Conservation (phyloP, 2,113 vertebrate genomes). For the Romanogobio albipinnatus region DNA sequence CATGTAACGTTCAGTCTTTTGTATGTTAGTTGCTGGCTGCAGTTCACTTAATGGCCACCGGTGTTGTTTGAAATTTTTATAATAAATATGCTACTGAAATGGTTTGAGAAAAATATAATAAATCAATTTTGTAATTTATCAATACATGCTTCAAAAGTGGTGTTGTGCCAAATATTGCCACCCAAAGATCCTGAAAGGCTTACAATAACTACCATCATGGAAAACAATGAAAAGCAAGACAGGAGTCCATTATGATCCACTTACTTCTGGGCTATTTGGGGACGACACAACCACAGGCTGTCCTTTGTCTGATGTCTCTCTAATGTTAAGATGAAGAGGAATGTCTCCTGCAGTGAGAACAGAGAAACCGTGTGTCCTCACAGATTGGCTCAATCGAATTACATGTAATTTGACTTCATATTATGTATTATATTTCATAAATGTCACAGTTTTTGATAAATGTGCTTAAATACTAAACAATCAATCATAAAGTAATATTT, state of each 20-base stretch:
- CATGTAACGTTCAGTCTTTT: no score
- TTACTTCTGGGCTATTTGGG: conserved; percentile 89
- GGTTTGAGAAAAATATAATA: no score
- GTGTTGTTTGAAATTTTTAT: no score
- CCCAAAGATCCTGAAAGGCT: background rate
- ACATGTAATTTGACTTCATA: background rate
- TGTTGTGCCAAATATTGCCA: background rate
- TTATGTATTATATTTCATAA: background rate
- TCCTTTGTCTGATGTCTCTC: conserved; percentile 88
- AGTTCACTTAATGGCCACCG: no score
- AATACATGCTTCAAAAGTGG: background rate
- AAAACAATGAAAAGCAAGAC: background rate
- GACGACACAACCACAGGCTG: conserved; percentile 89
- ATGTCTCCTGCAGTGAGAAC: conserved; percentile 82
- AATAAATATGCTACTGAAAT: no score
- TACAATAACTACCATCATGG: background rate
- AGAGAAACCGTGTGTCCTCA: background rate
- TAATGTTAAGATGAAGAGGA: conserved; percentile 90
- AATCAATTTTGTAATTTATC: background rate
- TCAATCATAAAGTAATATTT: background rate
- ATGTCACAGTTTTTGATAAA: background rate
- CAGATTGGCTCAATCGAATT: background rate
- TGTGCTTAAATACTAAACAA: background rate
- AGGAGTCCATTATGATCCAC: conserved; percentile 50
- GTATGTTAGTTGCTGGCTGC: no score